Conservation (phyloP, 2,113 vertebrate genomes). For the Nettapus auritus region DNA sequence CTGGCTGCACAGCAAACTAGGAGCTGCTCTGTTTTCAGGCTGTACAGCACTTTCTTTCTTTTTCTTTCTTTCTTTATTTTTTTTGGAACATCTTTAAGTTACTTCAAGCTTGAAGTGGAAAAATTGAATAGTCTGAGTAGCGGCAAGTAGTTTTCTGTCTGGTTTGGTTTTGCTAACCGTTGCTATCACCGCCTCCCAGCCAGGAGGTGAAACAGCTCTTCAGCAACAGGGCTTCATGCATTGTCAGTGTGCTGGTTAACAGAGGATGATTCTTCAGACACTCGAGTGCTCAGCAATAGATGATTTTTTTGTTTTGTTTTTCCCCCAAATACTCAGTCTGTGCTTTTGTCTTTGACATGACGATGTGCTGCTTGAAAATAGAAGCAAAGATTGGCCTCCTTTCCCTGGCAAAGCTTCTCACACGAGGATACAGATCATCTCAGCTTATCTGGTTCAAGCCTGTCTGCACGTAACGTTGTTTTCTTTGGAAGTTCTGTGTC, state of each 20-base stretch:
- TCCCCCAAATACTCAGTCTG: not conserved
- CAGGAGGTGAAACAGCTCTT: not conserved
- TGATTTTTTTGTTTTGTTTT: not conserved
- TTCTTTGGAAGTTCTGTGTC: not conserved
- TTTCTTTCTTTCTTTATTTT: too few relatives aligned
- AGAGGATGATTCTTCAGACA: not conserved
- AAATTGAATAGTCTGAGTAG: not conserved
- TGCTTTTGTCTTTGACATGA: not conserved
- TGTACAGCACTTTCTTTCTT: not conserved
- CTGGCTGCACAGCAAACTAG: not conserved
- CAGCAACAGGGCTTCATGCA: not conserved
- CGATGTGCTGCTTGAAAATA: not conserved
- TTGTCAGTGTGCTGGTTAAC: not conserved
- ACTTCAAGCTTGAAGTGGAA: not conserved
- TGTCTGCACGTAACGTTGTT: not conserved
- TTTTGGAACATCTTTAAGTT: not conserved
- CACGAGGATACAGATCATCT: not conserved
- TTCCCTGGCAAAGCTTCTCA: conserved; percentile 12
- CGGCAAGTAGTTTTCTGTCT: not conserved
- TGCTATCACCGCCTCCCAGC: not conserved
- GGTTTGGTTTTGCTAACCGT: not conserved
- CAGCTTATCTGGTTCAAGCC: conserved; percentile 16
- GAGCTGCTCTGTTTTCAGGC: not conserved
- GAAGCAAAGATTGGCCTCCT: not conserved
- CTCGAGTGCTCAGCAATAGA: not conserved